These are phyloP conservation scores for Drymonia ruficornis DNA, from an alignment of 2,888 invertebrate species.

Conservation along the genomic window DNA sequence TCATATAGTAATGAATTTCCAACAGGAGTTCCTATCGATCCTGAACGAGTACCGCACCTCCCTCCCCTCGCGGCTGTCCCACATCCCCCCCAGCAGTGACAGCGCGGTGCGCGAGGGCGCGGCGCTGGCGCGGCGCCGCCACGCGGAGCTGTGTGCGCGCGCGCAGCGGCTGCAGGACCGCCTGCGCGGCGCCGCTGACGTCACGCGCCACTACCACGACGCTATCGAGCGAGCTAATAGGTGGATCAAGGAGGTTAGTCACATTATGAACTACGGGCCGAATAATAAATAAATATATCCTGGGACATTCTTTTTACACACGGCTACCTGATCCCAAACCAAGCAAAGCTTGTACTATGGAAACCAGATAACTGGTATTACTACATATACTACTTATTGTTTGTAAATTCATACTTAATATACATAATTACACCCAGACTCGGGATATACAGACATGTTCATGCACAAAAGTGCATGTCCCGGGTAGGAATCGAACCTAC, in stretches of 20 bases:
- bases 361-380: too few relatives aligned
- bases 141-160: slow-evolving; percentile 92
- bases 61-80: slow-evolving; percentile 92
- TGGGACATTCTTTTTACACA: too few relatives aligned
- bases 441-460: too few relatives aligned
- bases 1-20: background rate
- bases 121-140: slow-evolving; percentile 90
- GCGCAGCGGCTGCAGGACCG: slow-evolving; percentile 94
- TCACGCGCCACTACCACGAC: slow-evolving; percentile 87
- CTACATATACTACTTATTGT: too few relatives aligned
- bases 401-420: too few relatives aligned
- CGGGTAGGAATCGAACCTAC: too few relatives aligned
- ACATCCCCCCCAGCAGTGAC: slow-evolving; percentile 88
- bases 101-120: slow-evolving; percentile 92
- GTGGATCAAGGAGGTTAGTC: slow-evolving; percentile 90
- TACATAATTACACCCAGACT: too few relatives aligned
- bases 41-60: slow-evolving; percentile 95
- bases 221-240: slow-evolving; percentile 91
- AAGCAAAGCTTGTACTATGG: too few relatives aligned
- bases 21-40: slow-evolving; percentile 90
- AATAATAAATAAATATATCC: too few relatives aligned
- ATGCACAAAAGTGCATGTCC: too few relatives aligned
- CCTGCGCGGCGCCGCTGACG: slow-evolving; percentile 89
- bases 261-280: too few relatives aligned
- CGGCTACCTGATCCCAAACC: too few relatives aligned